phyloP scores from a whole-genome alignment of 92 coral and sea anemone species.

The Umimayanthus kanabou region DNA sequence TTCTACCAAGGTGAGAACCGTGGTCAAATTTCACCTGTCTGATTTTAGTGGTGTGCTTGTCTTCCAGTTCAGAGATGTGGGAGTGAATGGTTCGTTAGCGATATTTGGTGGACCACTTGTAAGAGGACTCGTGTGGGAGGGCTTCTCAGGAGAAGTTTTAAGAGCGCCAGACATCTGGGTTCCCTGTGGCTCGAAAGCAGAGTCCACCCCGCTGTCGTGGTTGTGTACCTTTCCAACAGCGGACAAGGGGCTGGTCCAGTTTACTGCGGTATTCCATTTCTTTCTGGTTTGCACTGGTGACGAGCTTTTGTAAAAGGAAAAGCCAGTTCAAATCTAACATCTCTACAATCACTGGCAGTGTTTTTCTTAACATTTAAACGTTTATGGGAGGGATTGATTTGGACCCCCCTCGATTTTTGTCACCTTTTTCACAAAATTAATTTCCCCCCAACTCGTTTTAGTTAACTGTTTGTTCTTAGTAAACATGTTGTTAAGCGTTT shows the following conservation, averaged over 20 bases:
- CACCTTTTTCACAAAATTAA: too few species aligned
- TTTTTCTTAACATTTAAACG: neutral
- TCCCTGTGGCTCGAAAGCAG: conserved; percentile 20
- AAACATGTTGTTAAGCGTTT: too few species aligned
- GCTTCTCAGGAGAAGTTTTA: conserved; percentile 1
- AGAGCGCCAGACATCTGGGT: neutral
- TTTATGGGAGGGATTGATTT: neutral
- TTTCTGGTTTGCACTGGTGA: conserved; percentile 5
- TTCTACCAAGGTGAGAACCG: too few species aligned
- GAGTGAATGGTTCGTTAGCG: neutral
- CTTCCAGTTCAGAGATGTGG: conserved; percentile 15
- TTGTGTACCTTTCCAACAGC: neutral
- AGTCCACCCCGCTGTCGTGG: conserved; percentile 19
- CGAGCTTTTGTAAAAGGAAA: conserved; percentile 7
- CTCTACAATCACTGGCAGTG: neutral
- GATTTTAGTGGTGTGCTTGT: conserved; percentile 29
- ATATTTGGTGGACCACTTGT: neutral
- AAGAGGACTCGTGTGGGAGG: neutral
- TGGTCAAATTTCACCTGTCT: neutral
- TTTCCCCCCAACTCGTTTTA: too few species aligned
- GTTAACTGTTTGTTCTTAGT: too few species aligned
- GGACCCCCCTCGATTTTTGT: too few species aligned
- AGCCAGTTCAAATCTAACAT: neutral
- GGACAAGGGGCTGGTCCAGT: neutral
- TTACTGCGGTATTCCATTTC: conserved; percentile 15